Conservation (phyloP, 2,888 invertebrate species). For the Sinhomidia bicolor region DNA sequence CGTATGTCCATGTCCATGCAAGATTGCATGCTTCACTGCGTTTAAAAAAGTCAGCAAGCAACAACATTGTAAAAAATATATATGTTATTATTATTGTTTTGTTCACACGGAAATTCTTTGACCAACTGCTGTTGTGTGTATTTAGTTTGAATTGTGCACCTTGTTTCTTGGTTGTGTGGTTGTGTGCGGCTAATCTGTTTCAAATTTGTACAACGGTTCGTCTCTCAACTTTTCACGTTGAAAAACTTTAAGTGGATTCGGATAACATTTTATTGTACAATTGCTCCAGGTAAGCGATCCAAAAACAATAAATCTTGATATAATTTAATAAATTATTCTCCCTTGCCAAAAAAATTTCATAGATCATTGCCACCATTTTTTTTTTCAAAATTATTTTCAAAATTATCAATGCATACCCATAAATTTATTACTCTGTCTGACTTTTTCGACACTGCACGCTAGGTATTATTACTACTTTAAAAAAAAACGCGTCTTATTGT, state of each 20-base stretch:
- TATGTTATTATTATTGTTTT: not conserved
- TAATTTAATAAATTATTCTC: not conserved
- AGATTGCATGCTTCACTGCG: not conserved
- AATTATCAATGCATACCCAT: no score
- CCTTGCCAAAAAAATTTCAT: not conserved
- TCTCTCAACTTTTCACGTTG: not conserved
- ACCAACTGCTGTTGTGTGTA: conserved; percentile 18
- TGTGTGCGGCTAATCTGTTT: conserved; percentile 32
- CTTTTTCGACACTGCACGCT: no score
- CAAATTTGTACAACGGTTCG: not conserved
- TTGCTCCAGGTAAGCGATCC: conserved; percentile 17
- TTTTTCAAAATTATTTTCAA: no score
- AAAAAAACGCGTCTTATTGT: no score
- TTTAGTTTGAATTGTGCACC: conserved; percentile 17
- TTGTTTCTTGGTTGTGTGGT: conserved; percentile 23
- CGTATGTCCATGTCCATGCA: conserved; percentile 20
- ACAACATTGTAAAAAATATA: conserved; percentile 14
- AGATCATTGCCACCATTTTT: no score
- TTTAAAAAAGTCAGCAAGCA: conserved; percentile 17
- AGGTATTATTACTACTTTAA: no score
- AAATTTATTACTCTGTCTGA: no score
- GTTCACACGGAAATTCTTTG: conserved; percentile 35
- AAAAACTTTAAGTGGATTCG: conserved; percentile 22
- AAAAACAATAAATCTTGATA: not conserved
- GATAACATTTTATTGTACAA: not conserved